phyloP scores from a whole-genome alignment of 2,113 vertebrate genomes.

The Beaufortia kweichowensis region DNA sequence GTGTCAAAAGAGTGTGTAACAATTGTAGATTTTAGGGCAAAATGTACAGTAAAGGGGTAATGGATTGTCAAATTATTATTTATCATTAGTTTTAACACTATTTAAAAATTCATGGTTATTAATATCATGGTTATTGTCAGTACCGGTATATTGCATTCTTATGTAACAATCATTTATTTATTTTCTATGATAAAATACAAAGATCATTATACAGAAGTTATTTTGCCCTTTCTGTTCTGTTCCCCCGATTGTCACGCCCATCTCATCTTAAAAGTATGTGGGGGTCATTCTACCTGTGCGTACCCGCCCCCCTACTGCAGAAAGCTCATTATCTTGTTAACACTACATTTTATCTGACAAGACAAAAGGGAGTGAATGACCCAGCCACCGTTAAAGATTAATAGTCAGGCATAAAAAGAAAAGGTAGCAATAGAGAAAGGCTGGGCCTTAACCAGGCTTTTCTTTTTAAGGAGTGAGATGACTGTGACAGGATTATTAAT shows the following conservation, averaged over 20 bases:
- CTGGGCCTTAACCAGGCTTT: conserved; percentile 77
- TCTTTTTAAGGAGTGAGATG: conserved; percentile 86
- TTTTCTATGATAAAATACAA: too few species aligned
- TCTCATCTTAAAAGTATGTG: background rate
- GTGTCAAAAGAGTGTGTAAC: too few species aligned
- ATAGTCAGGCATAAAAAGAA: conserved; percentile 82
- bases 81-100: too few species aligned
- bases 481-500: conserved; percentile 91
- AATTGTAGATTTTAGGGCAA: too few species aligned
- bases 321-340: conserved; percentile 94
- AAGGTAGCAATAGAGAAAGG: conserved; percentile 55
- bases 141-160: too few species aligned
- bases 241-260: conserved; percentile 53
- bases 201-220: conserved; percentile 64
- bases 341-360: conserved; percentile 93
- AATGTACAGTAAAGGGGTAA: too few species aligned
- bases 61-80: too few species aligned
- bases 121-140: too few species aligned
- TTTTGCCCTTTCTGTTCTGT: conserved; percentile 63
- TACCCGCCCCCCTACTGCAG: conserved; percentile 61
- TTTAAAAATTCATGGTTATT: too few species aligned
- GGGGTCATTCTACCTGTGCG: conserved; percentile 54
- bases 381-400: conserved; percentile 90
- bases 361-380: conserved; percentile 84
- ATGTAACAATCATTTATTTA: too few species aligned